A percentile compares a stretch with the other conserved stretches of the same genome.
Evolutionary conservation across 2,113 vertebrate genomes (phyloP).

Genomic region (Oncorhynchus masou): DNA sequence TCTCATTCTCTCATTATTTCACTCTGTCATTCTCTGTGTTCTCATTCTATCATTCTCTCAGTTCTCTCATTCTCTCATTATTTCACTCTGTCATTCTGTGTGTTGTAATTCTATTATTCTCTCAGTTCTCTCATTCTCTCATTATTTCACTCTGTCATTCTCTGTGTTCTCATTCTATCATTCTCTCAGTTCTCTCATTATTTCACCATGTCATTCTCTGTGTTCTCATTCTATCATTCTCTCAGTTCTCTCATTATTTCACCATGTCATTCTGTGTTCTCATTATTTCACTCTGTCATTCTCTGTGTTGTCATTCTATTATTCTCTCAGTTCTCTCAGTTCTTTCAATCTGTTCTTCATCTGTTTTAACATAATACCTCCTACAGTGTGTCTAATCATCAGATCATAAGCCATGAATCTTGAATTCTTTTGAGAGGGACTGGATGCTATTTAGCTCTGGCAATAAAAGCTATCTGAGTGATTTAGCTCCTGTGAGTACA

Average conservation of each 20-base stretch:
- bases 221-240: too few relatives aligned
- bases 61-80: background rate
- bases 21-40: too few relatives aligned
- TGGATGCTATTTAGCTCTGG: slow-evolving; percentile 15
- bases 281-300: background rate
- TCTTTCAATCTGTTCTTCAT: too few relatives aligned
- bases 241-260: too few relatives aligned
- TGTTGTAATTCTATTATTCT: background rate
- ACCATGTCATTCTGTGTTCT: too few relatives aligned
- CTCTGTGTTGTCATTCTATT: background rate
- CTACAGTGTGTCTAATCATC: slow-evolving; percentile 6
- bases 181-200: background rate
- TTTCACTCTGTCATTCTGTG: too few relatives aligned
- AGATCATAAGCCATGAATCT: slow-evolving; percentile 5
- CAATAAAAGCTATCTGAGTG: slow-evolving; percentile 31
- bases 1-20: background rate
- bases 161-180: background rate
- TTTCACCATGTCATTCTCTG: too few relatives aligned
- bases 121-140: background rate
- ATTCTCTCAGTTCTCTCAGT: too few relatives aligned
- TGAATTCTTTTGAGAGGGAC: background rate
- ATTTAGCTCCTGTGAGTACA: slow-evolving; percentile 31
- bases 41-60: background rate
- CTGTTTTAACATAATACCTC: background rate
- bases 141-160: background rate